These are phyloP conservation scores for Drosophila kuntzei DNA, from an alignment of 2,888 invertebrate species.

Conservation along the genomic window DNA sequence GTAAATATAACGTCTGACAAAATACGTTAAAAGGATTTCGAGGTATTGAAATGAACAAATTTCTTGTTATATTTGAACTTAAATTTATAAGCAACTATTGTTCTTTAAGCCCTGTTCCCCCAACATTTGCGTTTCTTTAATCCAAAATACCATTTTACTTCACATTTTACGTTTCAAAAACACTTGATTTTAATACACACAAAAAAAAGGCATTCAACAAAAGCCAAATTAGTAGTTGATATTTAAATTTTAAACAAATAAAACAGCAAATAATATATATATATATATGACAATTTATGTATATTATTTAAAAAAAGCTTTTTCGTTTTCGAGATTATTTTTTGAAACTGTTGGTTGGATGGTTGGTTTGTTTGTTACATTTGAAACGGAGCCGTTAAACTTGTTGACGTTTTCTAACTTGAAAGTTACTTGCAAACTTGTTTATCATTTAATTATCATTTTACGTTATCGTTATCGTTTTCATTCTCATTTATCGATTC, in stretches of 20 bases:
- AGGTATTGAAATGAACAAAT: constrained; percentile 84
- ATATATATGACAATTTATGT: constrained; percentile 46
- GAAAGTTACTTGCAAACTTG: constrained; percentile 5
- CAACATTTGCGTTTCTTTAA: constrained; percentile 40
- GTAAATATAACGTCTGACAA: constrained; percentile 55
- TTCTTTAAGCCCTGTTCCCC: constrained; percentile 62
- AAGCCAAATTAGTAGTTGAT: constrained; percentile 64
- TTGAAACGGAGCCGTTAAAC: constrained; percentile 60
- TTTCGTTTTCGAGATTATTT: constrained; percentile 56
- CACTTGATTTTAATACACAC: constrained; percentile 37
- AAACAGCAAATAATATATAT: constrained; percentile 58
- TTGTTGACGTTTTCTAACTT: constrained; percentile 45
- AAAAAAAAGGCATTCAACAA: constrained; percentile 41
- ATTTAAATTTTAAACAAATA: constrained; percentile 42
- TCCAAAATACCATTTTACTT: constrained; percentile 35
- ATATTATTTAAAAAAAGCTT: constrained; percentile 50
- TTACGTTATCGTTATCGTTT: constrained; percentile 16
- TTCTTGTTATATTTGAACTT: constrained; percentile 79
- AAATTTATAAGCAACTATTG: constrained; percentile 80
- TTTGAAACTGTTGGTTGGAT: constrained; percentile 74
- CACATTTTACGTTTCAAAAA: constrained; percentile 52
- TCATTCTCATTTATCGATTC: constrained; percentile 23
- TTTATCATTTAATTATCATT: constrained; percentile 8
- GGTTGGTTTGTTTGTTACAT: constrained; percentile 74
- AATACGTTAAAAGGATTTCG: constrained; percentile 84